Percentiles rank a stretch among this genome's conserved stretches.
Conservation (phyloP, 2,113 vertebrate species). For the Dipodomys merriami region DNA sequence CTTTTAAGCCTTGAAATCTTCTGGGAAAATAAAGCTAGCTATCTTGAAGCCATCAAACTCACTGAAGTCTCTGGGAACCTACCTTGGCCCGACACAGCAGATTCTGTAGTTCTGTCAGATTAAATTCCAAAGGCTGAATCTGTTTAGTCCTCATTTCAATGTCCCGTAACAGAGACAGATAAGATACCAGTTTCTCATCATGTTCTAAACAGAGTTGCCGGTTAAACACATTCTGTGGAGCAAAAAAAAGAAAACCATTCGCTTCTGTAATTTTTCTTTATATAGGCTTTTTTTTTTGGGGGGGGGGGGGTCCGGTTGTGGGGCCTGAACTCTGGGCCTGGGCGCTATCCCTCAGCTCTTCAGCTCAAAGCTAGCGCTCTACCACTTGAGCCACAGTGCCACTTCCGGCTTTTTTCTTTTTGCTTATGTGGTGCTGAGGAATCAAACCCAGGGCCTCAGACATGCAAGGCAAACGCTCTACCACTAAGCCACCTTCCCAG, state of each 20-base stretch:
- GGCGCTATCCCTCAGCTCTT: too few relatives aligned
- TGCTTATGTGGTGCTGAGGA: too few relatives aligned
- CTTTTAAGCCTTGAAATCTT: not conserved
- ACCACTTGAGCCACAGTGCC: too few relatives aligned
- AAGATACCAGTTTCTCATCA: slow-evolving; percentile 91
- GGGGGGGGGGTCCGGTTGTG: too few relatives aligned
- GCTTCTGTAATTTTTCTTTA: not conserved
- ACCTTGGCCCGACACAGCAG: slow-evolving; percentile 93
- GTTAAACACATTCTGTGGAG: slow-evolving; percentile 86
- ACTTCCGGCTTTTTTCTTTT: too few relatives aligned
- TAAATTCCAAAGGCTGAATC: slow-evolving; percentile 86
- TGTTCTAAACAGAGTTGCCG: slow-evolving; percentile 93
- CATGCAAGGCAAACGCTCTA: too few relatives aligned
- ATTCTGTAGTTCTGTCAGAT: slow-evolving; percentile 86
- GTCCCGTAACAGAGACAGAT: slow-evolving; percentile 94
- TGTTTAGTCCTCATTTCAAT: slow-evolving; percentile 92
- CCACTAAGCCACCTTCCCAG: too few relatives aligned
- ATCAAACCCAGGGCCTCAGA: too few relatives aligned
- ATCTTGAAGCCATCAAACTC: not conserved
- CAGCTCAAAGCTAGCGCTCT: too few relatives aligned
- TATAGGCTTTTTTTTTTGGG: too few relatives aligned
- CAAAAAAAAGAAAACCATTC: slow-evolving; percentile 59
- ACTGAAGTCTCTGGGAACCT: slow-evolving; percentile 51
- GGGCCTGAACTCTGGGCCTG: too few relatives aligned
- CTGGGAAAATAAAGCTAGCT: not conserved